Conservation (phyloP, 2,797 vertebrate genomes). For the Emydoidea blandingii region DNA sequence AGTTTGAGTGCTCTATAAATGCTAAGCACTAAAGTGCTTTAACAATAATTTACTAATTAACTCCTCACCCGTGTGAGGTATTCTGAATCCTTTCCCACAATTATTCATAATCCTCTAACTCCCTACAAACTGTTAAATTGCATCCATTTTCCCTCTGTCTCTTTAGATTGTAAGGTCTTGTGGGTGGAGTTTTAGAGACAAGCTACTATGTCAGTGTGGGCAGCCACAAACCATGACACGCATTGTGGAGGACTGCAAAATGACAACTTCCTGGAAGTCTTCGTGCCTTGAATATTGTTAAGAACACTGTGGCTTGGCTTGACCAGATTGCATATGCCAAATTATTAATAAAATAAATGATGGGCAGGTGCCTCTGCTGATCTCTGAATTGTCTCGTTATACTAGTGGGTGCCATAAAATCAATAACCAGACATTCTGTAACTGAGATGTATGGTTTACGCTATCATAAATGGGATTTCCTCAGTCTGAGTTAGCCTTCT, state of each 20-base stretch:
- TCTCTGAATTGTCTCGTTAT: neutral
- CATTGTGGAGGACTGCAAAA: no score
- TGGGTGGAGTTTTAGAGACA: neutral
- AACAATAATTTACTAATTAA: rapidly evolving
- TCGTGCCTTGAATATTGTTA: no score
- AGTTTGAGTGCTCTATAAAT: rapidly evolving
- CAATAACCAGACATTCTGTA: neutral
- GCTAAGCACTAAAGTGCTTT: neutral
- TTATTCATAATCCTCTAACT: neutral
- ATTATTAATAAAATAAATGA: no score
- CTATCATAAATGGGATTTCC: neutral
- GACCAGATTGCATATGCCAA: no score
- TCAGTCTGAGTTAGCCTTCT: neutral
- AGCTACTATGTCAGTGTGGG: no score
- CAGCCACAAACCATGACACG: no score
- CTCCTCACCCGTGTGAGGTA: neutral
- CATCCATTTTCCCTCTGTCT: neutral
- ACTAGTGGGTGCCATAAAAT: neutral
- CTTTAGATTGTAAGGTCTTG: no score
- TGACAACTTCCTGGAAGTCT: no score
- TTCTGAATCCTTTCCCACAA: neutral
- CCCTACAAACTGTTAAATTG: neutral
- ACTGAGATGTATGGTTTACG: neutral
- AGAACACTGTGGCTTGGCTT: no score
- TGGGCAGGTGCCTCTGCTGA: neutral